A percentile compares a stretch with the other conserved stretches of the same genome.
Conservation (phyloP, 2,888 invertebrate species). For the Patella ulyssiponensis region DNA sequence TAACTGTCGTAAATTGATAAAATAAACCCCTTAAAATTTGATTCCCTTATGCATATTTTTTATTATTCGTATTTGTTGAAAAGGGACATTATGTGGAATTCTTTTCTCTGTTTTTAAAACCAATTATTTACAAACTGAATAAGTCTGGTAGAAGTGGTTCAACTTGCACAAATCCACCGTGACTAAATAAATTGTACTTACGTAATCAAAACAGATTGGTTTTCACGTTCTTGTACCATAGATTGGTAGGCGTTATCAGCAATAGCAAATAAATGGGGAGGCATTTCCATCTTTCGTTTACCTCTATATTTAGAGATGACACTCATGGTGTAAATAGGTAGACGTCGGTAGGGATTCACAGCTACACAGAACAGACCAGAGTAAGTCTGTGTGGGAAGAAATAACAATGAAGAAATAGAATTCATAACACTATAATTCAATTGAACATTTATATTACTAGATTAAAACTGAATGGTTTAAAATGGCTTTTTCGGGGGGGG, state of each 20-base stretch:
- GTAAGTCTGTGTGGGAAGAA: slow-evolving; percentile 84
- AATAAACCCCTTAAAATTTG: neutral
- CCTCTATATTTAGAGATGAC: slow-evolving; percentile 98
- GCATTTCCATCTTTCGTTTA: slow-evolving; percentile 99
- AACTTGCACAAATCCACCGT: no score
- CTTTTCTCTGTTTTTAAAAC: no score
- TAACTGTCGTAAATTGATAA: no score
- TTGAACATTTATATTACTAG: no score
- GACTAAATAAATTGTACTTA: neutral
- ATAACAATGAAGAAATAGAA: slow-evolving; percentile 38
- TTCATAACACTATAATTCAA: slow-evolving; percentile 54
- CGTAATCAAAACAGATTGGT: slow-evolving; percentile 4
- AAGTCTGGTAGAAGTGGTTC: no score
- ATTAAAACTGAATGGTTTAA: no score
- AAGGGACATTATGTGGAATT: no score
- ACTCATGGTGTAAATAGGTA: slow-evolving; percentile 96
- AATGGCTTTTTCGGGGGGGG: no score
- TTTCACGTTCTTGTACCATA: slow-evolving; percentile 88
- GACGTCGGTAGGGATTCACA: slow-evolving; percentile 99
- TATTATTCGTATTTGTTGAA: no score
- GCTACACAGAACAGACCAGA: slow-evolving; percentile 99
- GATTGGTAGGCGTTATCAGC: slow-evolving; percentile 99
- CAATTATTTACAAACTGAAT: no score
- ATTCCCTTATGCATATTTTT: no score
- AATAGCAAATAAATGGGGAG: slow-evolving; percentile 99